Base-by-base conservation (phyloP, 2,888 invertebrate species). In the Drosophila longiperda region DNA sequence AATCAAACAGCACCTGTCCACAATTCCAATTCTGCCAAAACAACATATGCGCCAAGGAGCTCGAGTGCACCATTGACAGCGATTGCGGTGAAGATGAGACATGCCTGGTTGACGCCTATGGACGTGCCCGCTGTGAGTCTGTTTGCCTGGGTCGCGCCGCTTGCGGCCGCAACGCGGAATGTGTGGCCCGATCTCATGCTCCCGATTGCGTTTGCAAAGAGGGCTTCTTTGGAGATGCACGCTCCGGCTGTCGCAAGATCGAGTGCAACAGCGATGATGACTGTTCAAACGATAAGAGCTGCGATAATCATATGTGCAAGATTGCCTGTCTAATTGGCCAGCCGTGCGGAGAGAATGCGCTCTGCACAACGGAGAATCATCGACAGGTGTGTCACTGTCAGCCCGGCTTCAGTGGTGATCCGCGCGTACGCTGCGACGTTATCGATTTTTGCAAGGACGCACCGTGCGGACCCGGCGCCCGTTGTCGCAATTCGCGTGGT, bases 311-410 rank as follows among this genome's bases (percentile, higher is more conserved):
- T 90, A 96, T 96, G 94, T 98, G 98, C 91, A 97, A 97, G 94
- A 97, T 97, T 72, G 97, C 97, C 20, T 98, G 98, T 91, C 94
- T 97, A 26, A 95, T 96, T 5, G 94, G 95, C n/a, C 97, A 97
- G 92, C 96, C 96, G 20, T 98, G 98, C 88, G 97, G 97, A 1
- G 95, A 95, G 61, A 97, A 98, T 92, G 96, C 98, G 0, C 94
- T 98, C 48, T 98, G 98, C 91, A 96, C 97, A 0, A 96, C 97
- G 2, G 97, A 97, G 92, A 95, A 95, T 87, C 98, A 98, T 89
- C 94, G 94, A 74, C 96, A 96, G 91, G 94, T 95, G 1, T 96
- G 96, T 90, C 96, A 96, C 85, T 98, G 98, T 91, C 97, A 97
- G 93, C 97, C 98, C 15, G 98, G 98, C 1, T 97, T 95, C 88